Conservation (phyloP, 2,888 invertebrate species). For the Drosophila kuntzei region DNA sequence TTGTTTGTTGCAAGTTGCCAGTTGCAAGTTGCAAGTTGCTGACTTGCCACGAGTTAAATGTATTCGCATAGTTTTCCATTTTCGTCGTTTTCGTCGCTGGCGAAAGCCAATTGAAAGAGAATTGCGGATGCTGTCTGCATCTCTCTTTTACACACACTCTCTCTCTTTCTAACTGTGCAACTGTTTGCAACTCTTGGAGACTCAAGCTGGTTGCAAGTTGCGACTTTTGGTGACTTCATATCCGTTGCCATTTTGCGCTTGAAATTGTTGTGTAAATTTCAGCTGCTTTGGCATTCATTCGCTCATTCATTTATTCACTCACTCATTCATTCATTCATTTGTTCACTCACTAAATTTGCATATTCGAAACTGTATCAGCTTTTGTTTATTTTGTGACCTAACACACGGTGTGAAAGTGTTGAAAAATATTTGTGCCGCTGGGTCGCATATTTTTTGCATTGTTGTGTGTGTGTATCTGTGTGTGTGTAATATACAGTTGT, state of each 20-base stretch:
- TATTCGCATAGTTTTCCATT: slow-evolving; percentile 43
- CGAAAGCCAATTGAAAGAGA: slow-evolving; percentile 55
- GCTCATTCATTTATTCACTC: slow-evolving; percentile 15
- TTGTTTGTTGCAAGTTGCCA: slow-evolving; percentile 9
- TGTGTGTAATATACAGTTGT: slow-evolving; percentile 33
- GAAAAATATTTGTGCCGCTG: slow-evolving; percentile 48
- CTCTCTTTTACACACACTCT: no score
- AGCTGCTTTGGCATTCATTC: slow-evolving; percentile 19
- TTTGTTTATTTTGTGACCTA: slow-evolving; percentile 35
- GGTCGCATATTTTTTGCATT: slow-evolving; percentile 47
- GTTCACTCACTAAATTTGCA: slow-evolving; percentile 39
- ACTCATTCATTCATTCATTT: slow-evolving; percentile 16
- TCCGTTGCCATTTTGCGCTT: slow-evolving; percentile 38
- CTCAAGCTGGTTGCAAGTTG: slow-evolving; percentile 21
- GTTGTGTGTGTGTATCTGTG: slow-evolving; percentile 6
- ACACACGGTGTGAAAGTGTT: slow-evolving; percentile 50
- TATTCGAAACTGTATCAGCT: slow-evolving; percentile 47
- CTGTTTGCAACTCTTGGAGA: slow-evolving; percentile 17
- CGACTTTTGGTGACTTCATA: slow-evolving; percentile 49
- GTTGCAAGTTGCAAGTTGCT: slow-evolving; percentile 10
- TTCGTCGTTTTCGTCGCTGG: slow-evolving; percentile 28
- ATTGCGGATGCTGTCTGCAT: slow-evolving; percentile 45
- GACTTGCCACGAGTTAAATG: slow-evolving; percentile 16
- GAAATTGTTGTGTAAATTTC: slow-evolving; percentile 48
- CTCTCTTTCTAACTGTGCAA: not conserved